Evolutionary conservation across 1,140 invertebrate species (phyloP), one percentile per base, ranked within the genome.

Genomic region (Zaprionus davidi): DNA sequence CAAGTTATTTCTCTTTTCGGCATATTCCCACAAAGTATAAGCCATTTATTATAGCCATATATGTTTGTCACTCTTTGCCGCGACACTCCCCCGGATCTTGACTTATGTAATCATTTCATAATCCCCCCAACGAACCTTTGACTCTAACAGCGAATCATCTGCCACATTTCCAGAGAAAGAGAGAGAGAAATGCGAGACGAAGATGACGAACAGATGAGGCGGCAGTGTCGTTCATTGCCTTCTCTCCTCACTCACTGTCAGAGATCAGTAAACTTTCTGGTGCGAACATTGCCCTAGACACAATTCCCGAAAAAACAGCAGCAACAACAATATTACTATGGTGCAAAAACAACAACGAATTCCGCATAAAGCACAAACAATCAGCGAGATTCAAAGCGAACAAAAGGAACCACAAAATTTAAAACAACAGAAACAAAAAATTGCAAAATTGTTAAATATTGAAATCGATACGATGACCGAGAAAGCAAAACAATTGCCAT

Each of bases 401-500:
- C 70, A 65, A 66, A 57, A 71, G 28, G 15, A 63, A 64, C 31
- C 28, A n/a, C 2, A 68, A 22, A 46, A 24, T 15, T 17, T n/a
- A 11, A 36, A 36, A 28, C 17, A 44, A 13, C 13, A 20, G 7
- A 9, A 38, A 17, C 20, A 28, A 44, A 44, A 78, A 58, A 85
- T 76, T 74, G 83, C 80, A 75, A 88, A 87, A 87, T 80, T 74
- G 83, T 62, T 69, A 63, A 80, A 87, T 72, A 79, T 83, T 83
- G 81, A 86, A 86, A 86, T 87, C 84, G 74, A 87, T 78, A 80
- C 38, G 22, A 34, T 28, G 17, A 4, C 34, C 41, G 41, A 46
- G 41, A 46, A 46, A 44, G 41, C 41, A 46, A 51, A 69, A 68
- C 71, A 74, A 78, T 73, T 73, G 62, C 34, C 60, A 71, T 31